phyloP scores from a whole-genome alignment of 2,113 vertebrate genomes.

The Motacilla alba region DNA sequence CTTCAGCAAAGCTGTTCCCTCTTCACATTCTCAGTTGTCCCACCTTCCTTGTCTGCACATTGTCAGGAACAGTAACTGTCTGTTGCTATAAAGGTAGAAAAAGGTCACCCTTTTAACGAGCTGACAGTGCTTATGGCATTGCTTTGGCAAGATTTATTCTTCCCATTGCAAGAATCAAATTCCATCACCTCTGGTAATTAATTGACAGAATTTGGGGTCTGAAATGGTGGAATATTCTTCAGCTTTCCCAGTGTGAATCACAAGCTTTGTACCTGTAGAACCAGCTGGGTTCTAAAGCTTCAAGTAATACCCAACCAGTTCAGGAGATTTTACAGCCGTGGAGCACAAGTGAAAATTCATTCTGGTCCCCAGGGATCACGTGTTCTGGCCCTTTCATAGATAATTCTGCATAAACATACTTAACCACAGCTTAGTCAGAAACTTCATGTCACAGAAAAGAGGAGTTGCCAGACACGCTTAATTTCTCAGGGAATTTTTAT shows the following conservation, averaged over 20 bases:
- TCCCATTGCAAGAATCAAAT: neutral
- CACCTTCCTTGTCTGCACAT: neutral
- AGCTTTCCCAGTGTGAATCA: neutral
- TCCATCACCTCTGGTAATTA: neutral
- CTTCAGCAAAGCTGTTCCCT: neutral
- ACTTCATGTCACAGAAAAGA: neutral
- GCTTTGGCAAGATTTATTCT: neutral
- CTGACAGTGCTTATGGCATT: neutral
- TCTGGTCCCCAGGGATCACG: neutral
- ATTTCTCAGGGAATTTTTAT: neutral
- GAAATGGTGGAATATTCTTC: neutral
- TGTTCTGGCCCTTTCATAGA: neutral
- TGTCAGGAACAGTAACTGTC: constrained; percentile 22
- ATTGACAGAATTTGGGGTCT: neutral
- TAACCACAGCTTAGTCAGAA: neutral
- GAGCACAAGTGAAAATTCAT: neutral
- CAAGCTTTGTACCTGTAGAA: neutral
- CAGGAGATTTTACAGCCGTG: neutral
- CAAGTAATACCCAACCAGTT: neutral
- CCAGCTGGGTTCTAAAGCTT: neutral
- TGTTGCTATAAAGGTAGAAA: neutral
- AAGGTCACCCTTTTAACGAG: neutral
- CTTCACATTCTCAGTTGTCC: neutral
- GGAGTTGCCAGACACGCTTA: neutral
- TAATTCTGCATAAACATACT: neutral